phyloP scores from a whole-genome alignment of 2,797 vertebrate species.

The Zalophus californianus region DNA sequence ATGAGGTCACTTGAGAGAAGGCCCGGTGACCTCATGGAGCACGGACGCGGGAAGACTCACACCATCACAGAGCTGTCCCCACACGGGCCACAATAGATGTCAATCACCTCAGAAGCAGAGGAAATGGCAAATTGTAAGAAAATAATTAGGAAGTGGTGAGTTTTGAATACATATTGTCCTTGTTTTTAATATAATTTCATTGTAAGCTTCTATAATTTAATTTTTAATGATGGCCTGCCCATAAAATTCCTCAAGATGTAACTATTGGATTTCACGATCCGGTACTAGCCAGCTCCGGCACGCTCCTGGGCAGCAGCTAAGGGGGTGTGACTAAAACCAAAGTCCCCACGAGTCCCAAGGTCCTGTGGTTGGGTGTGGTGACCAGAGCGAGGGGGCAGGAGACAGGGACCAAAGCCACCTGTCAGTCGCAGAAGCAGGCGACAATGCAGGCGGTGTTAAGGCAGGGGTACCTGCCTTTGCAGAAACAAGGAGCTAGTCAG shows the following conservation, averaged over 20 bases:
- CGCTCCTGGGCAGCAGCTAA: background rate
- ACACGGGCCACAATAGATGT: background rate
- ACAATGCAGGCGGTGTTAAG: background rate
- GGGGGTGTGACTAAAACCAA: background rate
- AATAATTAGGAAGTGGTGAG: slow-evolving; percentile 31
- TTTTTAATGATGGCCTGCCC: background rate
- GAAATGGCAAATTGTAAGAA: background rate
- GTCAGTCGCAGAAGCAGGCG: background rate
- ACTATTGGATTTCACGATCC: background rate
- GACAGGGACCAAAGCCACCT: background rate
- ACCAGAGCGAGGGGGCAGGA: background rate
- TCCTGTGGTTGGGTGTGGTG: background rate
- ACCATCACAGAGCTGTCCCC: background rate
- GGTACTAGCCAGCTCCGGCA: background rate
- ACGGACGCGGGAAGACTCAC: background rate
- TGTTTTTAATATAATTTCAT: slow-evolving; percentile 29
- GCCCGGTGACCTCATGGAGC: background rate
- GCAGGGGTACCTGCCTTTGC: background rate
- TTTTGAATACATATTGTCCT: background rate
- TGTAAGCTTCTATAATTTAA: slow-evolving; percentile 25
- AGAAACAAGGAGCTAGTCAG: background rate
- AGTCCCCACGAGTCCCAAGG: background rate
- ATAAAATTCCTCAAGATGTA: background rate
- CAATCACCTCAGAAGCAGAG: background rate
- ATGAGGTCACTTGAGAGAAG: too few species aligned